Percentiles rank a stretch among this genome's conserved stretches.
Conservation (phyloP, 1,140 invertebrate species). For the Bombus waltoni region DNA sequence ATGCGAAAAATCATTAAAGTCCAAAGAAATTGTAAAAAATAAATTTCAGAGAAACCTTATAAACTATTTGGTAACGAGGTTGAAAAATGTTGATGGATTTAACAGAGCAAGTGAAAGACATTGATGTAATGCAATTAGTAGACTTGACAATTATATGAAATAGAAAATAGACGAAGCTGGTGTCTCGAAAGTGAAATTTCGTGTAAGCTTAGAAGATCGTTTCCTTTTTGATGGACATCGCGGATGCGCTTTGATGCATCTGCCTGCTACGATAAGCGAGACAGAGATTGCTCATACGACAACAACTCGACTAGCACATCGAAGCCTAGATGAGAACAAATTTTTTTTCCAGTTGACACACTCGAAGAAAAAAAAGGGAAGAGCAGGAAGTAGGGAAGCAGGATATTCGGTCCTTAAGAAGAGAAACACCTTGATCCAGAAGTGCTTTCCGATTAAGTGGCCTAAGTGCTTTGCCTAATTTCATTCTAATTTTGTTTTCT, state of each 20-base stretch:
- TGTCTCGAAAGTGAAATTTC: constrained; percentile 18
- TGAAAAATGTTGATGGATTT: too few relatives aligned
- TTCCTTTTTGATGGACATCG: constrained; percentile 23
- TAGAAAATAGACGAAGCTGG: background rate
- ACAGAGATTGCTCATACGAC: constrained; percentile 11
- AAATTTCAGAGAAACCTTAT: too few relatives aligned
- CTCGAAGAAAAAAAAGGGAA: constrained; percentile 23
- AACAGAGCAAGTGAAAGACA: background rate
- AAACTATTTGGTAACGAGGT: too few relatives aligned
- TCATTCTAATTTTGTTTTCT: constrained; percentile 65
- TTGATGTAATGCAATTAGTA: background rate
- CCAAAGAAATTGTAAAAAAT: too few relatives aligned
- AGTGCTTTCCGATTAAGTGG: constrained; percentile 46
- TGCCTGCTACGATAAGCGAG: constrained; percentile 37
- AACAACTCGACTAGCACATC: background rate
- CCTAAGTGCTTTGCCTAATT: constrained; percentile 65
- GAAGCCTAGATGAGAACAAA: constrained; percentile 23
- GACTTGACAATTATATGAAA: background rate
- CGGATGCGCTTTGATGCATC: constrained; percentile 50
- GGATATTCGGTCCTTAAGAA: constrained; percentile 44
- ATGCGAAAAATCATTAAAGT: too few relatives aligned
- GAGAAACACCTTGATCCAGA: constrained; percentile 11
- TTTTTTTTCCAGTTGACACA: constrained; percentile 6
- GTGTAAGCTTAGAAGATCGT: constrained; percentile 35
- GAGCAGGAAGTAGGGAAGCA: constrained; percentile 39